Conservation (phyloP, 2,888 invertebrate species). For the Sarcophaga carnaria region DNA sequence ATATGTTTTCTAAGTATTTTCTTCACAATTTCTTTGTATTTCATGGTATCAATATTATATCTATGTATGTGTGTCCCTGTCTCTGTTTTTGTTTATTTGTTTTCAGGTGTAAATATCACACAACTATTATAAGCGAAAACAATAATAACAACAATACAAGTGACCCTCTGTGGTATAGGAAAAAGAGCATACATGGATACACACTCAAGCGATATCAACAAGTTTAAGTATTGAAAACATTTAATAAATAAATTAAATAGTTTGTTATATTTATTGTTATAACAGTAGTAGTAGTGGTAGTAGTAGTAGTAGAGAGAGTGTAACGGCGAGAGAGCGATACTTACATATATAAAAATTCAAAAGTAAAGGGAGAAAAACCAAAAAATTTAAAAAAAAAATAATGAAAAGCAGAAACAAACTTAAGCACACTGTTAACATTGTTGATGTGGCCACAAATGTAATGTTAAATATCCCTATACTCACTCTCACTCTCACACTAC, state of each 20-base stretch:
- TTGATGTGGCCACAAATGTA: neutral
- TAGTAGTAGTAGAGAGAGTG: too few relatives aligned
- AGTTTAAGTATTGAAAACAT: neutral
- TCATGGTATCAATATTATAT: neutral
- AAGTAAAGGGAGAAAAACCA: neutral
- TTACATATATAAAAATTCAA: too few relatives aligned
- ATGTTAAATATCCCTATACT: neutral
- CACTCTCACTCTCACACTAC: neutral
- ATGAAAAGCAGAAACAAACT: neutral
- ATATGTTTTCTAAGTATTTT: too few relatives aligned
- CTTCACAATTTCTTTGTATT: too few relatives aligned
- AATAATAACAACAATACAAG: neutral
- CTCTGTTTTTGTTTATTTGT: neutral
- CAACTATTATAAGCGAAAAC: neutral
- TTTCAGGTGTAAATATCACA: neutral
- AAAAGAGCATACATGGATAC: neutral
- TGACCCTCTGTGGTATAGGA: neutral
- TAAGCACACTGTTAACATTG: neutral
- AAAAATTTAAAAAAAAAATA: neutral
- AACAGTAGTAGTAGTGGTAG: too few relatives aligned
- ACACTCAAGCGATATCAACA: neutral
- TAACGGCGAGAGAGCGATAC: neutral
- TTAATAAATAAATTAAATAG: slow-evolving; percentile 22
- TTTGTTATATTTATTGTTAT: neutral
- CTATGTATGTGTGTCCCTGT: neutral